Evolutionary conservation across 2,113 vertebrate species (phyloP).

Genomic region (Prunella himalayana): DNA sequence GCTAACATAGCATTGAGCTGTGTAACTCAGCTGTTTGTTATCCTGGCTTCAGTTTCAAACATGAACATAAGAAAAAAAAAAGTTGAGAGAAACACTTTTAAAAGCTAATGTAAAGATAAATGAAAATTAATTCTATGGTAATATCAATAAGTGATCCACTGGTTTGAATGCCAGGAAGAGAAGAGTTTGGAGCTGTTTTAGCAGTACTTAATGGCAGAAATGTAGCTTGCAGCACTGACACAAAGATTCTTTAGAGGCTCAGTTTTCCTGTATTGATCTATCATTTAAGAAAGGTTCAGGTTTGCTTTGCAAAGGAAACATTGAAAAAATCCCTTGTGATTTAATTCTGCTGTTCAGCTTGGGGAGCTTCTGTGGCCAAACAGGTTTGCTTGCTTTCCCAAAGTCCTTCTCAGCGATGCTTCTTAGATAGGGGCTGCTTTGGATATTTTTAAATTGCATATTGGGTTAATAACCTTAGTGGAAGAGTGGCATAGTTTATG

Average conservation of each 20-base stretch:
- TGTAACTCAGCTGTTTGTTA: not conserved
- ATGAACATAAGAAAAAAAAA: not conserved
- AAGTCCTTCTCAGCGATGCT: not conserved
- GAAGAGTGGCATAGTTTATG: not conserved
- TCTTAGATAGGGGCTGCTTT: not conserved
- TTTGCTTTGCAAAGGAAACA: not conserved
- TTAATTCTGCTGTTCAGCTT: not conserved
- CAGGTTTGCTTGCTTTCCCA: not conserved
- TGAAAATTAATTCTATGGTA: not conserved
- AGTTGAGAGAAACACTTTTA: not conserved
- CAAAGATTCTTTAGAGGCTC: not conserved
- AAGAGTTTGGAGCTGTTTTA: not conserved
- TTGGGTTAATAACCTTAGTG: not conserved
- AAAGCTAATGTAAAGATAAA: not conserved
- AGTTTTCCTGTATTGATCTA: not conserved
- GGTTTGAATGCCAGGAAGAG: not conserved
- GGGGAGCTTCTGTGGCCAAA: not conserved
- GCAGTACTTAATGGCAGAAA: not conserved
- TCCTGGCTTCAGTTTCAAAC: not conserved
- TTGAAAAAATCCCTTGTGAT: not conserved
- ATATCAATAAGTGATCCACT: not conserved
- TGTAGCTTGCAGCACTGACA: not conserved
- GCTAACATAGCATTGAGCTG: not conserved
- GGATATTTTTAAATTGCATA: not conserved
- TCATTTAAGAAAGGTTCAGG: not conserved